These are phyloP conservation scores for Daboia siamensis DNA, from an alignment of 2,113 vertebrate species.

Conservation along the genomic window DNA sequence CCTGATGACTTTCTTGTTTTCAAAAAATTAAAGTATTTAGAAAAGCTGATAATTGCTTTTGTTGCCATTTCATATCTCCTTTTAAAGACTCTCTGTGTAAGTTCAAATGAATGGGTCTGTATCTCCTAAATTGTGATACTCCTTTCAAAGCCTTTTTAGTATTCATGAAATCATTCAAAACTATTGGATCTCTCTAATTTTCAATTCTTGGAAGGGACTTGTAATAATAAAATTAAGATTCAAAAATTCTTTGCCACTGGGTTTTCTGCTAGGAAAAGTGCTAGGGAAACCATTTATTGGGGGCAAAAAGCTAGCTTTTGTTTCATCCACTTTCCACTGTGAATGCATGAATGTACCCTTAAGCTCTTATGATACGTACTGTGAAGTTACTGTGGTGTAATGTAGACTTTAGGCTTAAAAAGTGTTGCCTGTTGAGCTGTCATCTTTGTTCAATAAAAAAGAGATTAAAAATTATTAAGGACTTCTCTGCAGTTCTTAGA, in stretches of 20 bases:
- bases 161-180: not conserved
- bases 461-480: constrained; percentile 28
- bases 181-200: not conserved
- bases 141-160: not conserved
- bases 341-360: constrained; percentile 24
- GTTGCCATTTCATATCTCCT: not conserved
- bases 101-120: not conserved
- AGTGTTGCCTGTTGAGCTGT: constrained; percentile 41
- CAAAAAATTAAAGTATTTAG: not conserved
- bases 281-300: constrained; percentile 2
- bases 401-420: constrained; percentile 44
- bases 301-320: constrained; percentile 37
- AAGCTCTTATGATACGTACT: constrained; percentile 28
- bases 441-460: constrained; percentile 44
- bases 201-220: not conserved
- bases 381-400: constrained; percentile 30
- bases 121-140: not conserved
- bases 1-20: not conserved
- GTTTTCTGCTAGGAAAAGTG: not conserved
- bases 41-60: not conserved
- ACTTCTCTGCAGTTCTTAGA: constrained; percentile 16
- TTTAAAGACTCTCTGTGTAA: not conserved
- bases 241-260: not conserved
- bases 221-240: not conserved
- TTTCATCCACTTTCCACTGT: constrained; percentile 35